phyloP scores from a whole-genome alignment of 2,113 vertebrate genomes.

The Ia io region DNA sequence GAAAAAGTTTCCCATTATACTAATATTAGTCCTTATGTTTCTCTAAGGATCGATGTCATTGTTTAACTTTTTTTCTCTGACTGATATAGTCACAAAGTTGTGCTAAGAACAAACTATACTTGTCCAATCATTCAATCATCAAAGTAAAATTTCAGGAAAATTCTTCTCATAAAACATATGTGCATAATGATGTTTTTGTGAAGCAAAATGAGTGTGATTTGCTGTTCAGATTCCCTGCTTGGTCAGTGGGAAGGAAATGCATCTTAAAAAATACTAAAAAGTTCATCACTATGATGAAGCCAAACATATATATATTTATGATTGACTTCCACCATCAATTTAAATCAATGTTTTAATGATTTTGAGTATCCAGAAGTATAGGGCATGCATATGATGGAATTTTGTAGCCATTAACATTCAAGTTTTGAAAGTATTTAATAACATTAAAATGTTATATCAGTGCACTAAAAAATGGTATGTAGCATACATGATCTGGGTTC shows the following conservation, averaged over 20 bases:
- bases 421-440: neutral
- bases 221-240: neutral
- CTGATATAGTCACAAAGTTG: neutral
- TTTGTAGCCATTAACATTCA: neutral
- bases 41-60: neutral
- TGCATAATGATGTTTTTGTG: neutral
- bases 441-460: neutral
- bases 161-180: neutral
- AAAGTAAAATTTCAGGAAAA: constrained; percentile 20
- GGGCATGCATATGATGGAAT: neutral
- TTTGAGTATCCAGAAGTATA: neutral
- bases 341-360: neutral
- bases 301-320: neutral
- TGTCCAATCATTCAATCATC: neutral
- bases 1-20: neutral
- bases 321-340: neutral
- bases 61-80: neutral
- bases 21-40: neutral
- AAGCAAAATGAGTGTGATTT: neutral
- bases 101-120: neutral
- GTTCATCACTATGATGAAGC: neutral
- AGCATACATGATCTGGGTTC: neutral
- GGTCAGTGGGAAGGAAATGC: neutral
- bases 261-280: neutral
- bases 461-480: neutral